Conservation (phyloP, 2,113 vertebrate genomes). For the Siniperca knerii region DNA sequence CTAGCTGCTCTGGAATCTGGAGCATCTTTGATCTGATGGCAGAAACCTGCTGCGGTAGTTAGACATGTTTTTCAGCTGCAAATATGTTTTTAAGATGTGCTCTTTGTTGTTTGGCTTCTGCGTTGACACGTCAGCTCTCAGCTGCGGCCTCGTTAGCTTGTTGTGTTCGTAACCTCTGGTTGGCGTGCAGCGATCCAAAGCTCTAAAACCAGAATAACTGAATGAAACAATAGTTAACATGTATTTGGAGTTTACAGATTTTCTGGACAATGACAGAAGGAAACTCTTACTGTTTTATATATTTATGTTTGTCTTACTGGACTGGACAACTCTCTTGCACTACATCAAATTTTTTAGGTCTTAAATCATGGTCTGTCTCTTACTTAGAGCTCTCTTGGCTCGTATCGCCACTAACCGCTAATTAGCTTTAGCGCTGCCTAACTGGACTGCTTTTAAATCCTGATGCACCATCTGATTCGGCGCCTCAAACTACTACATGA, state of each 20-base stretch:
- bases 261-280: not conserved
- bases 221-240: not conserved
- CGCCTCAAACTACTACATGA: not conserved
- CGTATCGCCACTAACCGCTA: not conserved
- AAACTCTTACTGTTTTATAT: not conserved
- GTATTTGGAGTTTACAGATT: not conserved
- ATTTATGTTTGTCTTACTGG: not conserved
- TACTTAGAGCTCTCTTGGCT: not conserved
- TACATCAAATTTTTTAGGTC: not conserved
- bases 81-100: not conserved
- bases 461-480: not conserved
- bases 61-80: not conserved
- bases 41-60: not conserved
- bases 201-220: not conserved
- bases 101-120: conserved; percentile 8
- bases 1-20: not conserved
- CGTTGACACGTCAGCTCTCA: not conserved
- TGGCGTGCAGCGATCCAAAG: not conserved
- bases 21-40: not conserved
- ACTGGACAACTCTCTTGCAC: not conserved
- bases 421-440: not conserved
- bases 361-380: not conserved
- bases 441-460: not conserved
- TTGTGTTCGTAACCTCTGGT: not conserved
- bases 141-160: not conserved